These are phyloP conservation scores for Cydia amplana DNA, from an alignment of 1,140 invertebrate species.

Conservation along the genomic window DNA sequence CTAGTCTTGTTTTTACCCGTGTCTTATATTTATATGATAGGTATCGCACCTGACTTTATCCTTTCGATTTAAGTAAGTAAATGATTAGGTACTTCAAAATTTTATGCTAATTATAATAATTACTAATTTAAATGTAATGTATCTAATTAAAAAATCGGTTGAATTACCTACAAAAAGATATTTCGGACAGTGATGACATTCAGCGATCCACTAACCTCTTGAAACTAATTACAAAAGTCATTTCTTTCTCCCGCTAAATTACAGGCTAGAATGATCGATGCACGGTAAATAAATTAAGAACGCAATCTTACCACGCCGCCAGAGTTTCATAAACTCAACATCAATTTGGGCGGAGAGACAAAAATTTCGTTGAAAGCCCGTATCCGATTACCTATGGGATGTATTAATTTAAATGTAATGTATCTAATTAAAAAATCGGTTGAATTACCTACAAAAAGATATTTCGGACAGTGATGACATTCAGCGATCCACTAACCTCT, in stretches of 20 bases:
- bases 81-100: too few species aligned
- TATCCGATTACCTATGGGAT: constrained; percentile 66
- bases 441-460: neutral
- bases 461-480: neutral
- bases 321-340: constrained; percentile 52
- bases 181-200: neutral
- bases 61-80: too few species aligned
- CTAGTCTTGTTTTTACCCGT: too few species aligned
- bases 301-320: constrained; percentile 43
- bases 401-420: too few species aligned
- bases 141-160: too few species aligned
- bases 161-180: neutral
- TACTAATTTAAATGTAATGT: too few species aligned
- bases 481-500: neutral
- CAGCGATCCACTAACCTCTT: neutral
- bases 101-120: too few species aligned
- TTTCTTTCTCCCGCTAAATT: constrained; percentile 9
- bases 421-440: too few species aligned
- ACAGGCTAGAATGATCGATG: constrained; percentile 36
- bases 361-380: constrained; percentile 66
- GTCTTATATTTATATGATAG: too few species aligned
- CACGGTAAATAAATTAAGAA: constrained; percentile 37
- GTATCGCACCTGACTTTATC: too few species aligned
- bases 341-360: constrained; percentile 61
- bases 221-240: constrained; percentile 21